Evolutionary conservation across 2,113 vertebrate genomes (phyloP).

Genomic region (Poeciliopsis prolifica): DNA sequence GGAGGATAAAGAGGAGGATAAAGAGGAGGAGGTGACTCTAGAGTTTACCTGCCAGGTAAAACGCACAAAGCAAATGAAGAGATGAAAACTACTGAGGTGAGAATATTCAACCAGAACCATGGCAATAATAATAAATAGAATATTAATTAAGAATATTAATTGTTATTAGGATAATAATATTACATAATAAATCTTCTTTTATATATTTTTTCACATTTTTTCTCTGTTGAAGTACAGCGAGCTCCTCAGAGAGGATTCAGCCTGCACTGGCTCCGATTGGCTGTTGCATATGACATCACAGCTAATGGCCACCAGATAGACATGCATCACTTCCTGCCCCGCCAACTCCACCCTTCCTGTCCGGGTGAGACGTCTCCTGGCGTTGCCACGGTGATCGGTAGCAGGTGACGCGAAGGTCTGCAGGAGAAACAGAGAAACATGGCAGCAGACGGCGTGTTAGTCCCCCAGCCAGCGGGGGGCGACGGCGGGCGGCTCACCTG

Average conservation of each 20-base stretch:
- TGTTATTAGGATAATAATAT: conserved; percentile 88
- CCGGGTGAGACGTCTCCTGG: conserved; percentile 69
- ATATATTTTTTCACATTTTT: conserved; percentile 81
- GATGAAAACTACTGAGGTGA: conserved; percentile 89
- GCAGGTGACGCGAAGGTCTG: conserved; percentile 63
- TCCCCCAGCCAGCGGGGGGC: no score
- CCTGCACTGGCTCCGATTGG: conserved; percentile 77
- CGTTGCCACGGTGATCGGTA: conserved; percentile 67
- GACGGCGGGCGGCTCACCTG: conserved; percentile 40
- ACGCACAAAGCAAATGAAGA: conserved; percentile 96
- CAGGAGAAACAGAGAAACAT: conserved; percentile 22
- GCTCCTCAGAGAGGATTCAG: conserved; percentile 74
- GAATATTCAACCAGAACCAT: conserved; percentile 75
- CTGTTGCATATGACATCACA: conserved; percentile 99
- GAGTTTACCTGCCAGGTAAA: conserved; percentile 85
- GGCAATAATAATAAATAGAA: conserved; percentile 73
- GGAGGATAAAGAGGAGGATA: conserved; percentile 17
- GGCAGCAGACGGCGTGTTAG: not conserved
- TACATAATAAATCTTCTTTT: conserved; percentile 95
- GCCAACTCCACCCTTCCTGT: conserved; percentile 57
- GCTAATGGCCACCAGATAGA: conserved; percentile 96
- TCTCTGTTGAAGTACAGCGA: conserved; percentile 89
- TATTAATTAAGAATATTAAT: conserved; percentile 78
- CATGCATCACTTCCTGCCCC: conserved; percentile 88
- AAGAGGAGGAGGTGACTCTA: conserved; percentile 46